Evolutionary conservation across 1,140 invertebrate species (phyloP).

Genomic region (Andricus grossulariae): DNA sequence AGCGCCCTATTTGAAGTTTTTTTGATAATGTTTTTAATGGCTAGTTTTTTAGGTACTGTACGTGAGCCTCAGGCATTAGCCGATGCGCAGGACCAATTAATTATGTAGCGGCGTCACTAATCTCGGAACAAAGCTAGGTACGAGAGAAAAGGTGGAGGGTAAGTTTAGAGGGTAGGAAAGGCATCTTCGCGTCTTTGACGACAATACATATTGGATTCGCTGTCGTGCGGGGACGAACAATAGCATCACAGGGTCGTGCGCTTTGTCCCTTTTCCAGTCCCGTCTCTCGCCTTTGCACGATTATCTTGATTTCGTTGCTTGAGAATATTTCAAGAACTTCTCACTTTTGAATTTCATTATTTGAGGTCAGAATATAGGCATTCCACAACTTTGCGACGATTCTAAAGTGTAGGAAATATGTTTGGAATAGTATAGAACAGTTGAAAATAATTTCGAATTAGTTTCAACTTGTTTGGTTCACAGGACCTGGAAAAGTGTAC

Average conservation of each 20-base stretch:
- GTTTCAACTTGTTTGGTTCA: no score
- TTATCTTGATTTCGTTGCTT: slow-evolving; percentile 50
- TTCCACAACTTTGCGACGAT: no score
- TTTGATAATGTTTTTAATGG: no score
- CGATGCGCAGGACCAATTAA: slow-evolving; percentile 59
- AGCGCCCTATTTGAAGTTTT: no score
- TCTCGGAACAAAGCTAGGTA: slow-evolving; percentile 58
- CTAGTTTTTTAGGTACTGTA: not conserved
- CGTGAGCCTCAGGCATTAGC: not conserved
- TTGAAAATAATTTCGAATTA: no score
- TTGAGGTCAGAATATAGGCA: no score
- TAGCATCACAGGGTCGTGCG: slow-evolving; percentile 34
- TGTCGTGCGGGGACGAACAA: slow-evolving; percentile 57
- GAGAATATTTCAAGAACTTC: not conserved
- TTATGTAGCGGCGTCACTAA: slow-evolving; percentile 69
- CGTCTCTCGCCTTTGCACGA: slow-evolving; percentile 30
- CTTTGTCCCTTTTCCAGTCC: not conserved
- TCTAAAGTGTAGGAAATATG: no score
- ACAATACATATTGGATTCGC: slow-evolving; percentile 71
- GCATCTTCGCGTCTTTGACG: slow-evolving; percentile 63
- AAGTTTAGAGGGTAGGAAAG: slow-evolving; percentile 41
- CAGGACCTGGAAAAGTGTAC: no score
- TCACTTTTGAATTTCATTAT: not conserved
- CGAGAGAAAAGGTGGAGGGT: slow-evolving; percentile 31
- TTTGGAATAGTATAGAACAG: no score